A percentile compares a stretch with the other conserved stretches of the same genome.
Conservation (phyloP, 2,888 invertebrate genomes). For the Parasteatoda lunata region DNA sequence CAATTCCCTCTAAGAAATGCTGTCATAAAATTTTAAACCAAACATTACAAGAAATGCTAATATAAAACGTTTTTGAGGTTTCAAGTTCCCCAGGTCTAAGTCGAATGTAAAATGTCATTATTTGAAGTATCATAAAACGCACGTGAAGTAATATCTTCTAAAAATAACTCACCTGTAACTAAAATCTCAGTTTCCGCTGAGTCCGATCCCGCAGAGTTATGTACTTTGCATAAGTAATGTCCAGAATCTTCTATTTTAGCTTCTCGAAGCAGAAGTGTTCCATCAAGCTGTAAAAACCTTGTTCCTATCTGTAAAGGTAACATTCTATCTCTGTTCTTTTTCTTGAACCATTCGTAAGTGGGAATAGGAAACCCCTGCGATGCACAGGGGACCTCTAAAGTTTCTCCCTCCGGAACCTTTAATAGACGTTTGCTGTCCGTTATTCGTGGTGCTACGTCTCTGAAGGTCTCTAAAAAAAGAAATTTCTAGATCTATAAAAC, state of each 20-base stretch:
- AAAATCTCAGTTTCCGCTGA: conserved; percentile 67
- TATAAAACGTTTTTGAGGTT: no score
- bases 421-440: conserved; percentile 65
- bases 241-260: conserved; percentile 64
- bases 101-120: no score
- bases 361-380: conserved; percentile 75
- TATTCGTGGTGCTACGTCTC: conserved; percentile 68
- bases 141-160: neutral
- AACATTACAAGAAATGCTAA: no score
- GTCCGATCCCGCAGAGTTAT: conserved; percentile 64
- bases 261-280: conserved; percentile 67
- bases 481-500: neutral
- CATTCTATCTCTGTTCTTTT: conserved; percentile 47
- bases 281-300: conserved; percentile 65
- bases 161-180: conserved; percentile 65
- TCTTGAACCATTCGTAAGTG: conserved; percentile 73
- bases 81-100: no score
- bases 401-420: conserved; percentile 70
- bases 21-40: no score
- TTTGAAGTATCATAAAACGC: no score
- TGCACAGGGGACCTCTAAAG: conserved; percentile 74
- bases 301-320: conserved; percentile 54
- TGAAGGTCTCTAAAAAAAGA: conserved; percentile 59
- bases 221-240: conserved; percentile 68
- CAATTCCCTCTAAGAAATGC: no score